Percentiles rank a stretch among this genome's conserved stretches.
Conservation (phyloP, 2,888 invertebrate genomes). For the Lochmaea capreae region DNA sequence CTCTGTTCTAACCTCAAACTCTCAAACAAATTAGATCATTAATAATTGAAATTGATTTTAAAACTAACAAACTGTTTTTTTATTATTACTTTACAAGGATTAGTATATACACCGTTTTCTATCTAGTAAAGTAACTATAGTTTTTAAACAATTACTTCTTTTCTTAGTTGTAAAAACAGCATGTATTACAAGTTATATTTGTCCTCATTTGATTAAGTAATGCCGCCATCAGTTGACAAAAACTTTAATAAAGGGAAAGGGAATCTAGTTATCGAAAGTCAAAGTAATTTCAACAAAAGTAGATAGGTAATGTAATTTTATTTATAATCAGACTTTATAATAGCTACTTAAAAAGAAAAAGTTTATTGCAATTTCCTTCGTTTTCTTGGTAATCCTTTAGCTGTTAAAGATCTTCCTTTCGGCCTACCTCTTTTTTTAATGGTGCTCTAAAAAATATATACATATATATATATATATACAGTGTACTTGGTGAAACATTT, state of each 20-base stretch:
- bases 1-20: no score
- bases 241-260: not conserved
- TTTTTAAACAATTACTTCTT: not conserved
- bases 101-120: not conserved
- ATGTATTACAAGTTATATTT: not conserved
- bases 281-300: conserved; percentile 1
- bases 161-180: not conserved
- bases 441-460: no score
- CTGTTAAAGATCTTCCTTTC: not conserved
- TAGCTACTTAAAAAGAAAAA: not conserved
- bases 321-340: not conserved
- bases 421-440: no score
- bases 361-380: not conserved
- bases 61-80: not conserved
- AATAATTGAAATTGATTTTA: not conserved
- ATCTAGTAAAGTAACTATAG: not conserved
- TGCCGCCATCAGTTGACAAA: not conserved
- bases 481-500: not conserved
- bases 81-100: not conserved
- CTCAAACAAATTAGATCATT: not conserved
- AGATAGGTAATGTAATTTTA: conserved; percentile 1
- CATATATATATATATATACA: no score
- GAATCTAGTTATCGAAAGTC: not conserved
- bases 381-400: not conserved
- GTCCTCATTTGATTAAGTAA: not conserved